Evolutionary conservation across 2,113 vertebrate genomes (phyloP).

Genomic region (Melanostigma gelatinosum): DNA sequence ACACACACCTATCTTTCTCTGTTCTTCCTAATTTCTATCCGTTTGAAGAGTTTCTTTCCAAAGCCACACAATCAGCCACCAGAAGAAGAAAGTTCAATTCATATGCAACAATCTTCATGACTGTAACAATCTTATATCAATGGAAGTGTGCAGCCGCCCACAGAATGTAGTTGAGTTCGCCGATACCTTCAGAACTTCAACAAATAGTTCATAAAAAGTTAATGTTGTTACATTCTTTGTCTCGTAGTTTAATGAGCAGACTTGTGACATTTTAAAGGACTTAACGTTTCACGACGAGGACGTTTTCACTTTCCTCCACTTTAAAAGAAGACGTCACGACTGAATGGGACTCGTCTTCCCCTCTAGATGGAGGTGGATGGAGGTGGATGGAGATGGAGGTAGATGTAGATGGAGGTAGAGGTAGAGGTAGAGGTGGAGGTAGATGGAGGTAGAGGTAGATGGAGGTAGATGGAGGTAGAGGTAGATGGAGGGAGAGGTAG

Average conservation of each 20-base stretch:
- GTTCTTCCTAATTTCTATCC: neutral
- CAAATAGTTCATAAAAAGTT: neutral
- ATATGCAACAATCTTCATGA: no score
- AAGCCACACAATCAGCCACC: neutral
- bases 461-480: no score
- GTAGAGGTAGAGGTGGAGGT: no score
- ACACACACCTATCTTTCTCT: neutral
- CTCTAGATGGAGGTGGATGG: neutral
- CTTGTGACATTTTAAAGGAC: neutral
- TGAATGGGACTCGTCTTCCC: neutral
- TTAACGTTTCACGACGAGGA: neutral
- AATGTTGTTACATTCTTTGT: neutral
- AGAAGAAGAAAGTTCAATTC: neutral
- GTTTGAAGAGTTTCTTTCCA: conserved; percentile 34
- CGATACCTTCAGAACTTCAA: neutral
- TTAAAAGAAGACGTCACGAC: no score
- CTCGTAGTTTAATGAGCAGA: neutral
- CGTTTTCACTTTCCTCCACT: neutral
- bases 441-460: no score
- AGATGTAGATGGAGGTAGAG: no score
- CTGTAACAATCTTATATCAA: no score
- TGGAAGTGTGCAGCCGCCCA: no score
- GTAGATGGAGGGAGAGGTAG: no score
- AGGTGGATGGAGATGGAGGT: no score
- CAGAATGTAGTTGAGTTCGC: no score